Conservation (phyloP, 2,888 invertebrate genomes). For the Lasioglossum marginatum region DNA sequence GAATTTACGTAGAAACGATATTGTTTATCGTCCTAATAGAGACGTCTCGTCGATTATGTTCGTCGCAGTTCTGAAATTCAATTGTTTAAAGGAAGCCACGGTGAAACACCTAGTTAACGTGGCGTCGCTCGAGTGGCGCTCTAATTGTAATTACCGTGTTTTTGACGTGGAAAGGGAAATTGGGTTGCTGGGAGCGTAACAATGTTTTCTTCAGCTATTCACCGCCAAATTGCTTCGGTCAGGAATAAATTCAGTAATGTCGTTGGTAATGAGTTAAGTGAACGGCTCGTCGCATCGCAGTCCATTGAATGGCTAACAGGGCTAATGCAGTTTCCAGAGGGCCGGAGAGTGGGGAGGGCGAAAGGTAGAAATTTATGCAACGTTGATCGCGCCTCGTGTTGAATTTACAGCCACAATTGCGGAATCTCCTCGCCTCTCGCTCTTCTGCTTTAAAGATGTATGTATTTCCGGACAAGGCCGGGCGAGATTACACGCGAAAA, state of each 20-base stretch:
- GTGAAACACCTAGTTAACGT: constrained; percentile 5
- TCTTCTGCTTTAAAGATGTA: neutral
- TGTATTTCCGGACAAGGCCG: neutral
- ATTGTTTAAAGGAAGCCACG: neutral
- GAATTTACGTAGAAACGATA: neutral
- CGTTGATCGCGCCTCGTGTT: neutral
- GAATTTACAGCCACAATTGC: neutral
- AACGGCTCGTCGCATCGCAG: neutral
- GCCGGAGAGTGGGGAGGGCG: neutral
- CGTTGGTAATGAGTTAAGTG: constrained; percentile 18
- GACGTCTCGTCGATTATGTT: neutral
- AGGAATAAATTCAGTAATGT: constrained; percentile 7
- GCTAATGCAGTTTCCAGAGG: neutral
- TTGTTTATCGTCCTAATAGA: neutral
- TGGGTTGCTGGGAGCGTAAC: neutral
- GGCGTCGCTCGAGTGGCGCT: neutral
- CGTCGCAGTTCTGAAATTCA: neutral
- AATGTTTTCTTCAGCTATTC: constrained; percentile 17
- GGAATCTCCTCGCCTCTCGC: neutral
- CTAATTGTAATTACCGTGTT: constrained; percentile 8
- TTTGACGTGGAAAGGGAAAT: constrained; percentile 11
- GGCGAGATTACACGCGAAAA: neutral
- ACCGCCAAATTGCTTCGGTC: constrained; percentile 4
- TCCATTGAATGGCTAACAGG: neutral
- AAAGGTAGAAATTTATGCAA: neutral